Conservation (phyloP, 2,888 invertebrate genomes). For the Neelides folsomi region DNA sequence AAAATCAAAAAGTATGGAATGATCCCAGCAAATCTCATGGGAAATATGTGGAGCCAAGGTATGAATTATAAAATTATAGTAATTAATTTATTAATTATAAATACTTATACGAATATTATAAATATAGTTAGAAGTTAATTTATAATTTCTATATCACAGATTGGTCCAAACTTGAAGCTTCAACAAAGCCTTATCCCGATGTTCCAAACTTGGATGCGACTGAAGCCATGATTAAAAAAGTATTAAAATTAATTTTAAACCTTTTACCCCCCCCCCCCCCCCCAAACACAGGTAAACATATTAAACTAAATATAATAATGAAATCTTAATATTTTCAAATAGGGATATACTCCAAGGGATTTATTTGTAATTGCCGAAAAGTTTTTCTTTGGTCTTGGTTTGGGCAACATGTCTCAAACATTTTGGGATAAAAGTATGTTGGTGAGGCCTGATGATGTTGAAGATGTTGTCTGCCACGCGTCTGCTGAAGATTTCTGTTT, state of each 20-base stretch:
- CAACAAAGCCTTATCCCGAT: constrained; percentile 62
- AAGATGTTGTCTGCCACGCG: constrained; percentile 22
- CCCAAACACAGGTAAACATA: no score
- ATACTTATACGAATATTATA: not conserved
- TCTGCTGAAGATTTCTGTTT: constrained; percentile 29
- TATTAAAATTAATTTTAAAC: constrained; percentile 1
- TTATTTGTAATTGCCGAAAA: constrained; percentile 49
- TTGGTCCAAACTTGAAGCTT: constrained; percentile 60
- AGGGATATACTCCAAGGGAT: constrained; percentile 23
- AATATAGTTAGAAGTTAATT: no score
- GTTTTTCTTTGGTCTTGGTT: constrained; percentile 65
- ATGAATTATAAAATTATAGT: constrained; percentile 8
- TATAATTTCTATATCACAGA: constrained; percentile 12
- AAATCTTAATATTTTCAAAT: not conserved
- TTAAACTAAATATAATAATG: not conserved
- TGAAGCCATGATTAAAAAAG: constrained; percentile 52
- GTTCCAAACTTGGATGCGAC: constrained; percentile 60
- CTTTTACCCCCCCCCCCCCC: no score
- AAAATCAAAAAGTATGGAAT: constrained; percentile 29
- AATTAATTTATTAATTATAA: not conserved
- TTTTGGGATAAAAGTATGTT: constrained; percentile 78
- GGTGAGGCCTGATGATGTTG: constrained; percentile 54
- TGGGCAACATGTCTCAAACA: constrained; percentile 64
- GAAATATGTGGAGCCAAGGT: constrained; percentile 74
- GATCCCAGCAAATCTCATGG: constrained; percentile 35